Evolutionary conservation across 1,140 invertebrate genomes (phyloP), one percentile per base, ranked within the genome.

Genomic region (Orchesella cincta): DNA sequence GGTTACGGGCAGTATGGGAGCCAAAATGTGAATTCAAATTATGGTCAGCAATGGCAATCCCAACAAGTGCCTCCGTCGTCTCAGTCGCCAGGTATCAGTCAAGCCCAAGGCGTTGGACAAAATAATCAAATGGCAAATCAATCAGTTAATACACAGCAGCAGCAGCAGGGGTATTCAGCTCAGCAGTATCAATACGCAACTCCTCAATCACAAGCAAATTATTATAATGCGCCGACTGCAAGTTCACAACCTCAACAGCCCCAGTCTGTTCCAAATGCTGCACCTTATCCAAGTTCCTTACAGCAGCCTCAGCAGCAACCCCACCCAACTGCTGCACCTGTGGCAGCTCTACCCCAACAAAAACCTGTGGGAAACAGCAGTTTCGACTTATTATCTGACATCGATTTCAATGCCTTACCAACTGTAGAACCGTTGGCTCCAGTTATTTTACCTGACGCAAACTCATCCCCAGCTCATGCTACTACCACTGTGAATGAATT

Each of bases 311-410:
- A 67, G 31, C 72, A 52, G 39, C 71, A 29, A 31, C 73, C 23
- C 73, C 67, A n/a, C 36, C 67, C 74, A 64, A 31, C 39, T 28
- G 57, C 74, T 46, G 51, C 71, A 14, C 75, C 75, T 46, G 75
- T 34, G 72, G 81, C 77, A 76, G 82, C 51, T 84, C 83, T 12
- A 84, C 80, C 46, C 73, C 73, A 14, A 52, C 76, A 33, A 79
- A 79, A 16, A 80, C 78, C 54, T 36, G 75, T 31, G 73, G 81
- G 2, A 28, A 46, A 29, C 16, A 73, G 46, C 18, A 78, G 74
- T 52, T 8, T 74, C n/a, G 76, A 78, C 39, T 54, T 78, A 26
- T 70, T 78, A 28, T 78, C 76, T 31, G 72, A 73, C 54, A 67
- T 78, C 23, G 76, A 78, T 52, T 74, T 74, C 33, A 62, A 73